Evolutionary conservation across 2,888 invertebrate genomes (phyloP), one percentile per base, ranked within the genome.

Genomic region (Metacarcinus magister): DNA sequence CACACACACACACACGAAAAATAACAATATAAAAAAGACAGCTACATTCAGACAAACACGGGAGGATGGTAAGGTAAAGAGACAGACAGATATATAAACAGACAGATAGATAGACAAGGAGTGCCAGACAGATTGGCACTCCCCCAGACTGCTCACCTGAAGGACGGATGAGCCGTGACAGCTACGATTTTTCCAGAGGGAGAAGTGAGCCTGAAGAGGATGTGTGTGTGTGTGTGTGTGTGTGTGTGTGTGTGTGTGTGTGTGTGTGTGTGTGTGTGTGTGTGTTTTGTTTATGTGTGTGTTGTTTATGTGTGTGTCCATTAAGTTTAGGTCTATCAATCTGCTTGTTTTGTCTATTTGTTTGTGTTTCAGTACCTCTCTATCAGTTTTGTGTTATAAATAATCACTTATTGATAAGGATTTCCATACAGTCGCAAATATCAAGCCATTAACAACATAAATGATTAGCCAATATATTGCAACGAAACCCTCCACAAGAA

Each of bases 261-360:
- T 67, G 67, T 67, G 67, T 67, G 67, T 67, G 67, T 67, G 67
- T 67, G 67, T 54, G 54, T 54, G 54, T 67, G 67, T 67, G 67
- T 67, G 67, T 67, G 67, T 48, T 48, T 5, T 48, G 48, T 48
- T 48, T 5, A 8, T 48, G 48, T 48, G 48, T 48, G 48, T 5
- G 48, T 48, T 48, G 48, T 48, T 5, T 67, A 23, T 67, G 67
- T 67, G 16, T 67, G 67, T 67, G 67, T 67, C 23, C 23, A 23
- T 67, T 19, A 23, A 2, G 23, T 67, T 5, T 67, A n/a, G 5
- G 16, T 67, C 23, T 10, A 23, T 67, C 4, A 23, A n/a, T 67
- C 23, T 23, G 67, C 4, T 5, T 67, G 67, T 67, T 19, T 67
- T 23, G 10, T 16, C 23, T 23, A 8, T 5, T 48, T 5, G 48